Base-by-base conservation (phyloP, 2,888 invertebrate species). In the Phasia obesa region DNA sequence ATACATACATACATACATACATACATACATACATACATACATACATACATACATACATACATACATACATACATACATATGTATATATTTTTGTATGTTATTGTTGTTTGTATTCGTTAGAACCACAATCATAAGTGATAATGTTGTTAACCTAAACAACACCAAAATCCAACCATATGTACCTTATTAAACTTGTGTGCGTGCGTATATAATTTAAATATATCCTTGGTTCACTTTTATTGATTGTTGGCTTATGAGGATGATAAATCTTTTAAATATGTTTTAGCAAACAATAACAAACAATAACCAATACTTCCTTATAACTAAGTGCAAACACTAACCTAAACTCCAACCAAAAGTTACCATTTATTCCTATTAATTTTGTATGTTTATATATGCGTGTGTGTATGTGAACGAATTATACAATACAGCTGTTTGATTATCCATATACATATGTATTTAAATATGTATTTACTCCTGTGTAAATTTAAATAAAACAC, bases 401-500 rank as follows among this genome's bases (percentile, higher is more conserved):
- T 35, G 23, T 23, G 31, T 21, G 49, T 49, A 27, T 49, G 21
- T 77, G 23, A 25, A 13, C 3, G 6, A 23, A 62, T 55, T 31
- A 44, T 42, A 27, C 17, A 25, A 59, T 35, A 35, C 15, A 47
- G 47, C 35, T 65, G 51, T 69, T 57, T 51, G 47, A 13, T 2
- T 27, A 5, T 17, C 17, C 17, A 7, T 27, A 11, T 42, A 44
- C 17, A 9, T 64, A 27, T 70, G 42, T 55, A 57, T 59, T n/a
- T 62, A 57, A 38, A 59, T 64, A 21, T 53, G 11, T 65, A 44
- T 76, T 67, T 70, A 51, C 74, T 49, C 64, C 65, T 64, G 44
- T 57, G 77, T 64, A 74, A 70, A 82, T 74, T 74, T 82, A 70
- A 70, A 74, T 78, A 65, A 27, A 78, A 78, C 69, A 82, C 74